These are phyloP conservation scores for Otolemur crassicaudatus DNA, from an alignment of 2,797 vertebrate genomes.

Conservation along the genomic window DNA sequence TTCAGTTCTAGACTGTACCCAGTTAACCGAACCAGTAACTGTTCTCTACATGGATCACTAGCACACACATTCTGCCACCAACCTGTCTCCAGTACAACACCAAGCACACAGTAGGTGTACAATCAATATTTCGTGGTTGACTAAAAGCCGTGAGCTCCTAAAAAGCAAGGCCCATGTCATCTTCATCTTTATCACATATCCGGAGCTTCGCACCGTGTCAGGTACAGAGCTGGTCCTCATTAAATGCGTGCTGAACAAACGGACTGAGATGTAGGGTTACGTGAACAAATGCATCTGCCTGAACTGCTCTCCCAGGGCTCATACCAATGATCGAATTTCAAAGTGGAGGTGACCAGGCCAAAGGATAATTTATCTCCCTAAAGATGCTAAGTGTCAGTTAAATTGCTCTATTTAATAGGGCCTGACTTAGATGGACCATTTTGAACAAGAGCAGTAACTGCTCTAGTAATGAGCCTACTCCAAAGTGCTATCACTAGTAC, in stretches of 20 bases:
- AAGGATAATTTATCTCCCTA: conserved; percentile 76
- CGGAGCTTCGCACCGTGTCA: not conserved
- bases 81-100: not conserved
- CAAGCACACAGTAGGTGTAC: not conserved
- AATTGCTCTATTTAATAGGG: conserved; percentile 80
- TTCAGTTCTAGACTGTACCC: not conserved
- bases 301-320: conserved; percentile 54
- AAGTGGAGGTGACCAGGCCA: conserved; percentile 74
- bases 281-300: not conserved
- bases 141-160: not conserved
- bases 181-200: not conserved
- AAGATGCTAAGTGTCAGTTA: conserved; percentile 75
- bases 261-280: not conserved
- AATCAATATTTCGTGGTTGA: not conserved
- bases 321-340: conserved; percentile 56
- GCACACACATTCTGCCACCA: not conserved
- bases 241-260: not conserved
- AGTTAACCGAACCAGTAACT: not conserved
- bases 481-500: conserved; percentile 66
- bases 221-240: not conserved
- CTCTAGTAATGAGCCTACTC: conserved; percentile 71
- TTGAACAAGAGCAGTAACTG: conserved; percentile 78
- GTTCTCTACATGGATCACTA: not conserved
- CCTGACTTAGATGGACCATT: conserved; percentile 78
- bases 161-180: not conserved